Evolutionary conservation across 2,797 vertebrate genomes (phyloP), one percentile per base, ranked within the genome.

Genomic region (Synaphobranchus kaupii): DNA sequence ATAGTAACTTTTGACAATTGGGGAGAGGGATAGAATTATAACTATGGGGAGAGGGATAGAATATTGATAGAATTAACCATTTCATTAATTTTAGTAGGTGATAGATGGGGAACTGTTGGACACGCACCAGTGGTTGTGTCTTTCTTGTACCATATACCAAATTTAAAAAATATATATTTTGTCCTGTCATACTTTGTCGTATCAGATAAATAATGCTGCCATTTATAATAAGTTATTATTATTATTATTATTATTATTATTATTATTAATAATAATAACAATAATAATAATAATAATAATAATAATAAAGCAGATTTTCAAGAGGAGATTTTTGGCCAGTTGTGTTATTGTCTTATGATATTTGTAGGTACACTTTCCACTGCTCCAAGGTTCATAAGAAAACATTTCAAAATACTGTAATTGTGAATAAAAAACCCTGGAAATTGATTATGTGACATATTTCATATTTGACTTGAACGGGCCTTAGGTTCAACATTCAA

Each of bases 51-150:
- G 20, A 15, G 34, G 17, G 25, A 68, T 20, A 63, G 10, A 76
- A 39, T 76, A 78, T 76, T n/a, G 56, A 56, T 28, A 78, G 50
- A 68, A 31, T 54, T 56, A 71, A 60, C 48, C 13, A 20, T 44
- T 84, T 63, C 25, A 7, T 47, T 71, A 44, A 81, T 84, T 86
- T 52, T 87, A 71, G 81, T 68, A 60, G 34, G 0, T 63, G 22
- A 20, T 84, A 48, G 31, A 54, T 83, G 81, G 86, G 86, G 63
- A 34, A 83, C 80, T 83, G 47, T 83, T 66, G 82, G 31, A 83
- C 31, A 87, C 80, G 34, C 73, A 39, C 28, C 9, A 60, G 22
- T n/a, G 60, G n/a, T 66, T 66, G n/a, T n/a, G n/a, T 66, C 60
- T 56, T 56, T 66, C 60, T n/a, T 66, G 60, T n/a, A 66, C 60